A percentile compares a stretch with the other conserved stretches of the same genome.
These are phyloP conservation scores for Aphelinus atriplicis DNA, from an alignment of 1,140 invertebrate genomes.

Conservation along the genomic window DNA sequence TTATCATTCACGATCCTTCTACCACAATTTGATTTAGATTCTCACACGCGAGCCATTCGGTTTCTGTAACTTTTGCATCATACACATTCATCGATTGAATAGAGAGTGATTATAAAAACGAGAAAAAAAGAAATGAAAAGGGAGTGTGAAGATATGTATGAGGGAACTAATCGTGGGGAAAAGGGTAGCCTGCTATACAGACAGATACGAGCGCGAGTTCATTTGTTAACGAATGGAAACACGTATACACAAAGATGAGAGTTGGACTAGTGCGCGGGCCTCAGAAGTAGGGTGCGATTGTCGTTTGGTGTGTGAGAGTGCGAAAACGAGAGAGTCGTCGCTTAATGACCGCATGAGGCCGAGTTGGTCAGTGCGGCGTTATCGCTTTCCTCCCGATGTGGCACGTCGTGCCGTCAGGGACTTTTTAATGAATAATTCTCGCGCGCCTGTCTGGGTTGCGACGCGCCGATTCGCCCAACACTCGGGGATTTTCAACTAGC, in stretches of 20 bases:
- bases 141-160: background rate
- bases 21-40: too few species aligned
- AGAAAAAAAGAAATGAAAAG: background rate
- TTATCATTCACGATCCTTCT: too few species aligned
- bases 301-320: background rate
- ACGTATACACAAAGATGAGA: background rate
- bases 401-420: slow-evolving; percentile 54
- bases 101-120: too few species aligned
- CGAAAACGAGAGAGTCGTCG: slow-evolving; percentile 33
- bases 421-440: slow-evolving; percentile 60
- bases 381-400: slow-evolving; percentile 66
- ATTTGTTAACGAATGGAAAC: too few species aligned
- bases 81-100: too few species aligned
- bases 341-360: slow-evolving; percentile 57
- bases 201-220: too few species aligned
- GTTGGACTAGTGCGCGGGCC: background rate
- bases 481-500: background rate
- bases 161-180: too few species aligned
- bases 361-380: slow-evolving; percentile 47
- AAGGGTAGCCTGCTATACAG: too few species aligned
- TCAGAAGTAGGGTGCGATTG: too few species aligned
- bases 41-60: too few species aligned
- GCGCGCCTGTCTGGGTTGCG: slow-evolving; percentile 38
- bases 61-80: too few species aligned
- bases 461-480: slow-evolving; percentile 38